Evolutionary conservation across 2,888 invertebrate species (phyloP).

Genomic region (Idaea straminata): DNA sequence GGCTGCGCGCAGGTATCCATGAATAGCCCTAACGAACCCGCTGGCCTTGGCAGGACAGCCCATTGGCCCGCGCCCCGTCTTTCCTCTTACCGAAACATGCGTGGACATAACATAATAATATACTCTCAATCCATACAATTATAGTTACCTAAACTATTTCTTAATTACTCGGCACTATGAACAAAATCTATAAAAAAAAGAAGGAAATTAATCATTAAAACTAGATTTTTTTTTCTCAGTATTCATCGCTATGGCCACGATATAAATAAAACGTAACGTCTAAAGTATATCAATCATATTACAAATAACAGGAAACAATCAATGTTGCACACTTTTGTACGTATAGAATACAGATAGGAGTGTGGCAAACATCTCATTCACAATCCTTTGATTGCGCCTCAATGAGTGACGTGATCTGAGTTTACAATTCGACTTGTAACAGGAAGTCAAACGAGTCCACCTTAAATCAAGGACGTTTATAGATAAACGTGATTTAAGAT

Average conservation of each 20-base stretch:
- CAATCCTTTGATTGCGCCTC: conserved; percentile 73
- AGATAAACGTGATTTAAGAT: conserved; percentile 57
- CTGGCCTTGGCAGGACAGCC: conserved; percentile 71
- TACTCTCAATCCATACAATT: not conserved
- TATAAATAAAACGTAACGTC: conserved; percentile 15
- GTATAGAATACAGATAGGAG: conserved; percentile 42
- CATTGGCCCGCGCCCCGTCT: conserved; percentile 41
- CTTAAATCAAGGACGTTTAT: conserved; percentile 70
- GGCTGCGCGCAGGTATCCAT: conserved; percentile 69
- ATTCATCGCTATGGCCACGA: conserved; percentile 5
- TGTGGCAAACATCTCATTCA: conserved; percentile 75
- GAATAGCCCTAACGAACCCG: conserved; percentile 78
- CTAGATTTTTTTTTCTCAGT: too few species aligned
- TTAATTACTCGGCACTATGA: not conserved
- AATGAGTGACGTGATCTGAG: conserved; percentile 75
- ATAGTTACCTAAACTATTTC: not conserved
- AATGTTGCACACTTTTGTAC: conserved; percentile 39
- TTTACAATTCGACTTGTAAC: conserved; percentile 67
- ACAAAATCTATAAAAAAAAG: not conserved
- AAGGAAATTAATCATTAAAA: not conserved
- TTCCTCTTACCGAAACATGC: conserved; percentile 25
- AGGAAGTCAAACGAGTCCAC: conserved; percentile 73
- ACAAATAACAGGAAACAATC: conserved; percentile 60
- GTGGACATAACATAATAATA: not conserved
- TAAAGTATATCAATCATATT: conserved; percentile 15